phyloP scores from a whole-genome alignment of 2,888 invertebrate genomes.

The Torymus aiolomorphi region DNA sequence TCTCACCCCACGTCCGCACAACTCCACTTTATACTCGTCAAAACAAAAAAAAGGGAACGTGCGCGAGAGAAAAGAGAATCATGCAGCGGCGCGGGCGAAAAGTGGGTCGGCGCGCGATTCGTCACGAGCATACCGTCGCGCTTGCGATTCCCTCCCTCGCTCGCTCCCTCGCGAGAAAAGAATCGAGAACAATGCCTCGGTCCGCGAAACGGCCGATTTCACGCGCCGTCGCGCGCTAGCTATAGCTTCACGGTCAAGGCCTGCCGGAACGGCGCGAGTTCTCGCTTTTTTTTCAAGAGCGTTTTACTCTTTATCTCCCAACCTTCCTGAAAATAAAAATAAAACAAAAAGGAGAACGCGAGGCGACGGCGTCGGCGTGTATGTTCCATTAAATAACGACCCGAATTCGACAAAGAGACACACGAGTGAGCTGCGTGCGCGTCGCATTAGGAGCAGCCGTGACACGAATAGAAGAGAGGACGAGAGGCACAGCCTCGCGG shows the following conservation, averaged over 20 bases:
- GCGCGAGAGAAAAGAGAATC: too few relatives aligned
- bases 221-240: neutral
- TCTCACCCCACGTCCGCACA: too few relatives aligned
- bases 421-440: neutral
- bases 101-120: conserved; percentile 36
- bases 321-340: too few relatives aligned
- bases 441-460: conserved; percentile 7
- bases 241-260: conserved; percentile 42
- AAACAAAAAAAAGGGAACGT: neutral
- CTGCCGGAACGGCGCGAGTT: neutral
- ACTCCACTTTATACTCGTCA: too few relatives aligned
- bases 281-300: conserved; percentile 5
- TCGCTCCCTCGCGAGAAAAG: neutral
- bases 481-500: neutral
- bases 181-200: conserved; percentile 30
- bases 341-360: too few relatives aligned
- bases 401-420: conserved; percentile 19
- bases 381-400: conserved; percentile 26
- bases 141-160: neutral
- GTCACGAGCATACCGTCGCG: conserved; percentile 2
- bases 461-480: conserved; percentile 28
- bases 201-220: conserved; percentile 1
- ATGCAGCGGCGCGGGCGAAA: neutral
- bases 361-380: neutral
- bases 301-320: too few relatives aligned